Evolutionary conservation across 2,888 invertebrate species (phyloP), one percentile per base, ranked within the genome.

Genomic region (Mantis religiosa): DNA sequence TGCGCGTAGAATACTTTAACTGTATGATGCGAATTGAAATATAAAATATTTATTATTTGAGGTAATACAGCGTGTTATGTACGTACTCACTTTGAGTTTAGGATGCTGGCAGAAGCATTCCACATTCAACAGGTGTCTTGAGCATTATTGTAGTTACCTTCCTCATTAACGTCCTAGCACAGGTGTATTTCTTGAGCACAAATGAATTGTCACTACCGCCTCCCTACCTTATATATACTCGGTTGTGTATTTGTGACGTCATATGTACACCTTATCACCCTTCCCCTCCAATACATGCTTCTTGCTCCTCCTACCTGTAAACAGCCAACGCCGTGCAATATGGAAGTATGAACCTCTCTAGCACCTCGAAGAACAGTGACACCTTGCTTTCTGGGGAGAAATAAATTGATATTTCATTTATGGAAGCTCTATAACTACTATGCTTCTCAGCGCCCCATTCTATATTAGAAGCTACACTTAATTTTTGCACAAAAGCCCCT

Each of bases 211-310:
- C 8, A n/a, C 27, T 27, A 85, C n/a, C 85, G 27, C 85, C 85
- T 41, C 41, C 41, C 85, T 15, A 41, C 41, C 85, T 47, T 85
- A 27, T 85, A 85, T 41, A 85, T 85, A 85, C 85, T 85, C 28
- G 41, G 85, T 41, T 85, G 41, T 34, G 47, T 47, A 85, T 85
- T 41, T 85, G 85, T 85, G 85, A 85, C 85, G 85, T 85, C 85
- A 85, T 85, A 85, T 85, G 85, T 85, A 85, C 85, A 85, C 85
- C 25, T 85, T 85, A 85, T 47, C 85, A 85, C 47, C 47, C 85
- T 47, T 85, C 85, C 27, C 84, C 84, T 47, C 85, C 85, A 27
- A 7, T 85, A 25, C 47, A 41, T 3, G 34, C 12, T 12, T 54
- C 85, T 12, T 47, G 14, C 85, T 15, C 47, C 85, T 47, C 47